Evolutionary conservation across 2,888 invertebrate genomes (phyloP), one percentile per base, ranked within the genome.

Genomic region (Chrysolina haemoptera): DNA sequence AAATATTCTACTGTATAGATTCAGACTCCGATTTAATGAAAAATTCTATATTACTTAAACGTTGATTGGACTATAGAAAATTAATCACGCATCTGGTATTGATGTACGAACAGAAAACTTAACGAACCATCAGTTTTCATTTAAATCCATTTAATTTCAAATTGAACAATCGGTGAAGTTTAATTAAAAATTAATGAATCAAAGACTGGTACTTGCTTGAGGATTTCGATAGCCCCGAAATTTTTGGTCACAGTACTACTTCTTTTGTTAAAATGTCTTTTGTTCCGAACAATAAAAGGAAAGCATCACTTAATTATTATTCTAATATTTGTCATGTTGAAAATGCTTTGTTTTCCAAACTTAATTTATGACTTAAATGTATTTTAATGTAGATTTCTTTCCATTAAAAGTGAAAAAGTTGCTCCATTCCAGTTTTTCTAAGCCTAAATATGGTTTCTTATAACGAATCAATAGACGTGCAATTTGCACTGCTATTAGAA

Each of bases 271-370:
- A 53, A 67, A 40, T 11, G 9, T 53, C 53, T 18, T 67, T 67
- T 53, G 40, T 67, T 53, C 27, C 20, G 14, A 27, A 69, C 65
- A 68, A 77, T 65, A 27, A 72, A 53, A 68, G 71, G 66, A 71
- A 55, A 70, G 73, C 72, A 74, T 75, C 50, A 68, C 62, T 68
- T 73, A 62, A 70, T 64, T 62, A 66, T 70, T 68, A 68, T 76
- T 67, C 74, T 75, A 70, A 72, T 76, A 76, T 71, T 77, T 74
- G 71, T 75, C 75, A 77, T 66, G 68, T 74, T 76, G 67, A 71
- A 77, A 77, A 70, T 77, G 77, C 77, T 77, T 76, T 68, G 64
- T 77, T 69, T 62, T 62, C 62, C 50, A 14, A 67, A 67, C 67
- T 35, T 59, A 59, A 59, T 59, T 59, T 59, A 59, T 59, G 59